Evolutionary conservation across 1,140 invertebrate genomes (phyloP).

Genomic region (Campoletis sonorensis): DNA sequence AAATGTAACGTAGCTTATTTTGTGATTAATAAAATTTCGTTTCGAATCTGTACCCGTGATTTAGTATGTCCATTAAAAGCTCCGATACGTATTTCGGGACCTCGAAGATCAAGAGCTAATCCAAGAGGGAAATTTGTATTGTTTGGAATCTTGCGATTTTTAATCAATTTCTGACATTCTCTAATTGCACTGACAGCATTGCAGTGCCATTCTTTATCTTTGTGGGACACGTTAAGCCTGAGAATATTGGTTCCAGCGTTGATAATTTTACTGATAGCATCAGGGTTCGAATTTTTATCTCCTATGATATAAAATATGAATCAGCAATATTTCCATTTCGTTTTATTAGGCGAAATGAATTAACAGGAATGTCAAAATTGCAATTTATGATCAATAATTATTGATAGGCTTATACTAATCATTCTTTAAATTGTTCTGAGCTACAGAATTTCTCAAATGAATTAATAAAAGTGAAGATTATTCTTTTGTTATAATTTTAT

Average conservation of each 20-base stretch:
- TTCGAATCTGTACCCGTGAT: slow-evolving; percentile 34
- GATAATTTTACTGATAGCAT: slow-evolving; percentile 50
- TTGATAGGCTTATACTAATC: too few relatives aligned
- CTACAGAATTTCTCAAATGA: too few relatives aligned
- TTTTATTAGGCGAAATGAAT: too few relatives aligned
- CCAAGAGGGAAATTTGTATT: slow-evolving; percentile 64
- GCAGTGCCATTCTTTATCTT: slow-evolving; percentile 53
- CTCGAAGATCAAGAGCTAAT: slow-evolving; percentile 72
- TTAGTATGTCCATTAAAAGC: slow-evolving; percentile 59
- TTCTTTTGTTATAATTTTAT: too few relatives aligned
- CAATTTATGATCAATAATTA: too few relatives aligned
- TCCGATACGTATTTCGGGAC: slow-evolving; percentile 74
- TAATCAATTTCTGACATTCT: slow-evolving; percentile 43
- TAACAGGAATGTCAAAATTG: too few relatives aligned
- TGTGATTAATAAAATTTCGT: too few relatives aligned
- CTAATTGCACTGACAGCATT: slow-evolving; percentile 50
- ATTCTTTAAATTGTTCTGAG: too few relatives aligned
- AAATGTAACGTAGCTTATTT: too few relatives aligned
- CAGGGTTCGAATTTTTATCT: slow-evolving; percentile 47
- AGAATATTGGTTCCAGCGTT: slow-evolving; percentile 55
- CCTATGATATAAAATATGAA: slow-evolving; percentile 41
- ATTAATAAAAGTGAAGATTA: too few relatives aligned
- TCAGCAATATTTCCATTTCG: neutral
- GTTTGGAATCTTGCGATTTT: neutral
- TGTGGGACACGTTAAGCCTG: slow-evolving; percentile 57